Conservation (phyloP, 2,888 invertebrate genomes). For the Punctoribates punctum region DNA sequence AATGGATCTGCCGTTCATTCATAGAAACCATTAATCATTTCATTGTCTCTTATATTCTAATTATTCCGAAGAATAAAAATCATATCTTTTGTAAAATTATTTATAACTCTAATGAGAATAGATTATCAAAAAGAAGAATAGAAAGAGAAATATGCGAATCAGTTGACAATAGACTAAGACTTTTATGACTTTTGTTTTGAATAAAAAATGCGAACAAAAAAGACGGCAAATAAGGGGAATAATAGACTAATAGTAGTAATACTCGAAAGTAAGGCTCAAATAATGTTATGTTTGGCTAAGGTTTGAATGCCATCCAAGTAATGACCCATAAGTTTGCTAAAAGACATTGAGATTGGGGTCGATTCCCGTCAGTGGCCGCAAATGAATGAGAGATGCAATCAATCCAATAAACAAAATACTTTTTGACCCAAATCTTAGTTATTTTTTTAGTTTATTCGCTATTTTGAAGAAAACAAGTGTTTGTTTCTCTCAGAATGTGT, state of each 20-base stretch:
- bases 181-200: not conserved
- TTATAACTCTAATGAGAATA: not conserved
- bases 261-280: conserved; percentile 21
- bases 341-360: conserved; percentile 31
- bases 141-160: not conserved
- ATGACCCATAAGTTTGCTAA: conserved; percentile 37
- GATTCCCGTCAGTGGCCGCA: conserved; percentile 4
- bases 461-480: conserved; percentile 19
- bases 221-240: not conserved
- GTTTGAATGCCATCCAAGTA: conserved; percentile 12
- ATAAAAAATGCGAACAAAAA: conserved; percentile 15
- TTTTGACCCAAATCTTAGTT: conserved; percentile 24
- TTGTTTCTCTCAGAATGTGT: not conserved
- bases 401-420: conserved; percentile 33
- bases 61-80: not conserved
- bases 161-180: not conserved
- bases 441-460: not conserved
- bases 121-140: not conserved
- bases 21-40: not conserved
- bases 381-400: conserved; percentile 15
- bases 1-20: conserved; percentile 71
- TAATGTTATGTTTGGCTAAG: conserved; percentile 9
- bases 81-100: not conserved
- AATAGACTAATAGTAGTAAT: not conserved
- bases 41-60: not conserved